Conservation (phyloP, 2,888 invertebrate species). For the Drosophila mercatorum region DNA sequence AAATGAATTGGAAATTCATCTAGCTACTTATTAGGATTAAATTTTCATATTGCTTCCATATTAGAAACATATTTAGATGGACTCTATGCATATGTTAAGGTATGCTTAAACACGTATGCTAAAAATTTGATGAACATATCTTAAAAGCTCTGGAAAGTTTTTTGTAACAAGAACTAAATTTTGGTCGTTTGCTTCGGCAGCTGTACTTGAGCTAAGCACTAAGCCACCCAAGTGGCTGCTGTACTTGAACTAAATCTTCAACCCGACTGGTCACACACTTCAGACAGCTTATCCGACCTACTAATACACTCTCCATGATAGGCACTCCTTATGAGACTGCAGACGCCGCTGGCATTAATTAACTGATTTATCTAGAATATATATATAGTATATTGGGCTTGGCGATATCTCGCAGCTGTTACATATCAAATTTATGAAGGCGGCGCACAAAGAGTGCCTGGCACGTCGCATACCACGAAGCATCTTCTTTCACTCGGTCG, state of each 20-base stretch:
- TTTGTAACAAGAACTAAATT: not conserved
- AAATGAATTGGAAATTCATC: not conserved
- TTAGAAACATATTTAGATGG: not conserved
- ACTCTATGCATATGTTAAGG: too few species aligned
- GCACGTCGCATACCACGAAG: not conserved
- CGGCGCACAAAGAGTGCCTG: not conserved
- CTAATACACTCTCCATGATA: not conserved
- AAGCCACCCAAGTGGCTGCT: not conserved
- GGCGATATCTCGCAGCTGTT: not conserved
- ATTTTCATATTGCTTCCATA: not conserved
- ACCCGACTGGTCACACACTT: not conserved
- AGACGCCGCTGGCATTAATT: not conserved
- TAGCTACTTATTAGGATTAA: not conserved
- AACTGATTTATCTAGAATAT: not conserved
- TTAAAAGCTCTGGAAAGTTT: not conserved
- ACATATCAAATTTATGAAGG: not conserved
- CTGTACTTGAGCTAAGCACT: not conserved
- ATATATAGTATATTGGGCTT: not conserved
- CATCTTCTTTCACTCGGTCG: conserved; percentile 4
- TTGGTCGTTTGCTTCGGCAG: too few species aligned
- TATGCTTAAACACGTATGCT: too few species aligned
- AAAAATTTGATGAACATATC: not conserved
- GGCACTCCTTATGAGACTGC: not conserved
- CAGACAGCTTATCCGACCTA: not conserved
- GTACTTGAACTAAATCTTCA: not conserved